Evolutionary conservation across 2,797 vertebrate species (phyloP), one percentile per base, ranked within the genome.

Genomic region (Alectoris magna): DNA sequence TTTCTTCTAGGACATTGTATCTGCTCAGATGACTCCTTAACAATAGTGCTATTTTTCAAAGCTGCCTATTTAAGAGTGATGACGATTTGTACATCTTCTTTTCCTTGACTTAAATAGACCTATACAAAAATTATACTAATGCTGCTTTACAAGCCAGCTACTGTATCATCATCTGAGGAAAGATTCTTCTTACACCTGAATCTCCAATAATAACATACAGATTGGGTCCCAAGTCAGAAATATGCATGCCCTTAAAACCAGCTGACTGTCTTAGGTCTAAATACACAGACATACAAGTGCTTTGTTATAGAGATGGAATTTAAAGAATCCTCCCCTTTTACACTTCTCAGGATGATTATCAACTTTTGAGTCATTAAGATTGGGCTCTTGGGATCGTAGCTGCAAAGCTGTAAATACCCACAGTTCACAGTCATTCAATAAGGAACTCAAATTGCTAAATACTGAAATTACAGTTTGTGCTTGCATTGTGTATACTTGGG

Each of bases 201-300:
- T 66, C n/a, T 34, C 62, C 49, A 83, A 64, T 87, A 80, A 72
- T 18, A 69, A 26, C 34, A 51, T 0, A 4, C 0, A 6, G 55
- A 6, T n/a, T 23, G 46, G 51, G 76, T 39, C 39, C 39, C 59
- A 51, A 21, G 36, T 84, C 46, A 88, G 68, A 86, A 74, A 55
- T 51, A 74, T 2, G 4, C 12, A 31, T 49, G 24, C 38, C 39
- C 41, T 71, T 69, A 69, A 63, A 21, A 66, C 16, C 26, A 68
- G 13, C 5, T 85, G 36, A 39, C 31, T 60, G 34, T 41, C 14
- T 71, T 18, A 46, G 71, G 17, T 41, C 64, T 66, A 46, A 69
- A 72, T 13, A 27, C n/a, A 59, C 0, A 0, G n/a, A 59, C 23
- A 34, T 56, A 9, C 3, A 75, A 83, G 29, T 0, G 0, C 16